These are phyloP conservation scores for Peromyscus attwateri DNA, from an alignment of 2,797 vertebrate genomes.

Conservation along the genomic window DNA sequence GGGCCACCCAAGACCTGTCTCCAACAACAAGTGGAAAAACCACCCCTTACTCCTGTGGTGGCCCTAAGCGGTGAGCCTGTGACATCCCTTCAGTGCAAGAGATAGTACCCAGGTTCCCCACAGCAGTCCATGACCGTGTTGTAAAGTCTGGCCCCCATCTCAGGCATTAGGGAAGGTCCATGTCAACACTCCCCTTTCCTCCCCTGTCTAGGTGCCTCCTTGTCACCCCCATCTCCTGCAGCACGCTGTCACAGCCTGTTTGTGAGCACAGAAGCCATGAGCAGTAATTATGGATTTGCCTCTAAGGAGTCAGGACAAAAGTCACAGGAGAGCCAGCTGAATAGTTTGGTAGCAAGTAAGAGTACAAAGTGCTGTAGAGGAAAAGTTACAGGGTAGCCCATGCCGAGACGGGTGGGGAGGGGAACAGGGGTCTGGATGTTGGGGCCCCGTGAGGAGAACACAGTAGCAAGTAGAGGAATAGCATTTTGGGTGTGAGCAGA, in stretches of 20 bases:
- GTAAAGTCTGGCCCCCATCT: neutral
- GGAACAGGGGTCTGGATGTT: neutral
- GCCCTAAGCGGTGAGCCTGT: neutral
- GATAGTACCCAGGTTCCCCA: neutral
- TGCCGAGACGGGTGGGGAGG: neutral
- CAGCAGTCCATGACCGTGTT: neutral
- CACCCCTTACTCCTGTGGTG: neutral
- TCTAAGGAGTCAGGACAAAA: conserved; percentile 44
- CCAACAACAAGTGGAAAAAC: neutral
- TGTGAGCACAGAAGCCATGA: neutral
- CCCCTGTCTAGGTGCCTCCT: neutral
- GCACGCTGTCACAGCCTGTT: neutral
- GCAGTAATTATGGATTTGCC: neutral
- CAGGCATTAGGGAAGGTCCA: neutral
- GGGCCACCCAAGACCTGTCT: neutral
- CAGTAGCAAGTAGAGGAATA: neutral
- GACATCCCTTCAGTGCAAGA: neutral
- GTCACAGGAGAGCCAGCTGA: conserved; percentile 7
- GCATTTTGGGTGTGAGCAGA: neutral
- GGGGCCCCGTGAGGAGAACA: neutral
- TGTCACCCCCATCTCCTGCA: neutral
- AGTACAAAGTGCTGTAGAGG: neutral
- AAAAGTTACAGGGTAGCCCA: neutral
- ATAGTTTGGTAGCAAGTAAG: conserved; percentile 10
- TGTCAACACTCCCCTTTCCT: neutral